phyloP scores from a whole-genome alignment of 1,140 invertebrate genomes.

The Colletes latitarsis region DNA sequence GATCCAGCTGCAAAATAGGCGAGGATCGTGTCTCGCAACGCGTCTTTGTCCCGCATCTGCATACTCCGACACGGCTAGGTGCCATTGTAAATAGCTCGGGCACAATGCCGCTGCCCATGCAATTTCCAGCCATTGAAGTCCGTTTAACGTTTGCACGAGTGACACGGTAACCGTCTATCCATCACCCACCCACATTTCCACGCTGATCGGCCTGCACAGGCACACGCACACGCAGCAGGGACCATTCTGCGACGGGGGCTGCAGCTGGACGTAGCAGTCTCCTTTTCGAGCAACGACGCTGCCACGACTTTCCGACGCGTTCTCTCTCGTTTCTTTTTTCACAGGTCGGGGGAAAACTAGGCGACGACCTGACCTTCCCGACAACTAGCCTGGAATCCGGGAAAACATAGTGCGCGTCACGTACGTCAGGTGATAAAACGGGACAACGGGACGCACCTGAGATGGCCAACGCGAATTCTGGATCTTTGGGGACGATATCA shows the following conservation, averaged over 20 bases:
- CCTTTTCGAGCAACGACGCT: not conserved
- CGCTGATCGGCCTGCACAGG: not conserved
- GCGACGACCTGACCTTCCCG: conserved; percentile 46
- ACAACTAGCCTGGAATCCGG: conserved; percentile 2
- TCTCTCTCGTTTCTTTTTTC: conserved; percentile 5
- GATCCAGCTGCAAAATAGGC: conserved; percentile 23
- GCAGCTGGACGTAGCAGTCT: conserved; percentile 67
- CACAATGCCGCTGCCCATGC: conserved; percentile 59
- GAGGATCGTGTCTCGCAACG: conserved; percentile 41
- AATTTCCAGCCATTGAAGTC: conserved; percentile 62
- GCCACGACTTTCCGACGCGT: not conserved
- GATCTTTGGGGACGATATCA: not conserved
- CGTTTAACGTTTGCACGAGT: conserved; percentile 69
- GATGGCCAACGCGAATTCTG: not conserved
- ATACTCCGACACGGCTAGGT: conserved; percentile 39
- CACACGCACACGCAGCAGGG: conserved; percentile 10
- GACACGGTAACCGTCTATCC: conserved; percentile 77
- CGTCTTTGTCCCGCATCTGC: conserved; percentile 61
- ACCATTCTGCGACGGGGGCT: conserved; percentile 46
- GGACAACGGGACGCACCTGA: conserved; percentile 54
- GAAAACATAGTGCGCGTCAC: conserved; percentile 22
- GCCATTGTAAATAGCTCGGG: conserved; percentile 30
- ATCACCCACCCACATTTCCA: conserved; percentile 77
- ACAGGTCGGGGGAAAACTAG: conserved; percentile 11
- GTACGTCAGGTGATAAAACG: conserved; percentile 63